Evolutionary conservation across 2,888 invertebrate species (phyloP).

Genomic region (Ethmia dodecea): DNA sequence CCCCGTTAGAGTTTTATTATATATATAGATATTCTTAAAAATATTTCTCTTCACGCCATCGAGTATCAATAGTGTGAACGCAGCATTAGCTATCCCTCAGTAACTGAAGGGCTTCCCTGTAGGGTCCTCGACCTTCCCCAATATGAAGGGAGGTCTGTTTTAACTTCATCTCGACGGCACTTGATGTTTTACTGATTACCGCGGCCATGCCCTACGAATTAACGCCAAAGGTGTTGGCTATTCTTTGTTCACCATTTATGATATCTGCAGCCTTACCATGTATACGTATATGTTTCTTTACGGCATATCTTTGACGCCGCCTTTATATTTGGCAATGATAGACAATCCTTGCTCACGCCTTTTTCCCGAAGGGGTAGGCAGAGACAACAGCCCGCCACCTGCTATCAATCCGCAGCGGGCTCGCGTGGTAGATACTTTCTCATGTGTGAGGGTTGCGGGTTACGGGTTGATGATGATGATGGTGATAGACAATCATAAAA

Average conservation of each 20-base stretch:
- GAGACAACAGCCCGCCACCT: too few species aligned
- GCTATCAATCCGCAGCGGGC: too few species aligned
- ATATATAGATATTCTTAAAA: too few species aligned
- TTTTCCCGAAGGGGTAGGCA: not conserved
- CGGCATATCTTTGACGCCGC: too few species aligned
- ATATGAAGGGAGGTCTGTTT: slow-evolving; percentile 66
- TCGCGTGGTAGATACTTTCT: too few species aligned
- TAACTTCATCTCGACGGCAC: slow-evolving; percentile 62
- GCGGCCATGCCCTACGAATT: not conserved
- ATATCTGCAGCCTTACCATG: not conserved
- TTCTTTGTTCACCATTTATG: not conserved
- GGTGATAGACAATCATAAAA: too few species aligned
- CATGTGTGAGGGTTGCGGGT: too few species aligned
- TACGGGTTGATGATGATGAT: too few species aligned
- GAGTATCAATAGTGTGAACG: slow-evolving; percentile 29
- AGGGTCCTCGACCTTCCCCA: slow-evolving; percentile 70
- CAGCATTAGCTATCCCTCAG: slow-evolving; percentile 39
- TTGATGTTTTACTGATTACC: slow-evolving; percentile 46
- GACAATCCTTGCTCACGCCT: too few species aligned
- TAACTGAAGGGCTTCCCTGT: slow-evolving; percentile 45
- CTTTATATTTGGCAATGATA: too few species aligned
- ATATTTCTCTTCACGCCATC: not conserved
- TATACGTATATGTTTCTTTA: too few species aligned
- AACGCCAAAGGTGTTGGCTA: not conserved
- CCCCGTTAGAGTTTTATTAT: too few species aligned